Base-by-base conservation (phyloP, 2,113 vertebrate species). In the Platichthys flesus region DNA sequence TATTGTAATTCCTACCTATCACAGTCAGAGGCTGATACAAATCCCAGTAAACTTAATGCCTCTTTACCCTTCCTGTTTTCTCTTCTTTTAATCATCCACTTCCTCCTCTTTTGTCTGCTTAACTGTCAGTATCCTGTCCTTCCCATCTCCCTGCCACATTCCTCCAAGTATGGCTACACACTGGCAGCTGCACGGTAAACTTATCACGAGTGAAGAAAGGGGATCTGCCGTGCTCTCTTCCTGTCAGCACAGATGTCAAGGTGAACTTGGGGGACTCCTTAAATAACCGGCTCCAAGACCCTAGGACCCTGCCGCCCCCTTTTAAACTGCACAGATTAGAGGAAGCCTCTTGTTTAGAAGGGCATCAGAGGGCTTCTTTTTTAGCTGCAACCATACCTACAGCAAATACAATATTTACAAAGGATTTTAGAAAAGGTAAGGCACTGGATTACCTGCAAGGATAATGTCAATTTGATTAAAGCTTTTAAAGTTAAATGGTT, bases 201-300 rank as follows among this genome's bases (percentile, higher is more conserved):
- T 80, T 90, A 93, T 94, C 91, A 88, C 61, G 37, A 78, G 78
- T 55, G 74, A 87, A 87, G 93, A 93, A 94, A 94, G 89, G 79
- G 85, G 92, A 94, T 94, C 89, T 74, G 83, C 86, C 69, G 62
- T 65, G 67, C 81, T 82, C 89, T 91, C 87, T 93, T 94, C 93
- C 93, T 94, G 92, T 94, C 93, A 94, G 88, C 91, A 84, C 88
- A 83, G 78, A 94, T 85, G 87, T 93, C 92, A 94, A 94, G 93
- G 93, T 94, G 92, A 94, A 94, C 91, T 93, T 92, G 90, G 86
- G 81, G 88, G 89, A 78, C 90, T 83, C 88, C 86, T 93, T 93
- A 94, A 94, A 94, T 94, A 94, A 92, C 90, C 65, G 67, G 51
- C 81, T 65, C 71, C 15, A 23, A 61, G 66, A 92, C 87, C 88